Evolutionary conservation across 2,888 invertebrate genomes (phyloP), one percentile per base, ranked within the genome.

Genomic region (Hirtodrosophila histrioides): DNA sequence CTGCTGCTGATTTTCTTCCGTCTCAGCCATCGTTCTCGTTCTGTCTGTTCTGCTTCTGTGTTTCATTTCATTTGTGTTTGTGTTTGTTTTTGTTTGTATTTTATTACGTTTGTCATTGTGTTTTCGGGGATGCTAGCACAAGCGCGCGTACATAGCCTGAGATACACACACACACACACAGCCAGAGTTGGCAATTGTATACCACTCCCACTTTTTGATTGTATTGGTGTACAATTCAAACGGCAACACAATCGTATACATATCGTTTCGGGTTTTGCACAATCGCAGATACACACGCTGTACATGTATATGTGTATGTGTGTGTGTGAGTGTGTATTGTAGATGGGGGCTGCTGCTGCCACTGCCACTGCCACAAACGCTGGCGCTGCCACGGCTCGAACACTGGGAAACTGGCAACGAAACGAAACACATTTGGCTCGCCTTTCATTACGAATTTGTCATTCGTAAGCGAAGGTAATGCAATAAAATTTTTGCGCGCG

Each of bases 401-500:
- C 78, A 57, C 57, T 70, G 75, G 4, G 73, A 73, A 82, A 81
- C 78, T 75, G 68, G 83, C 83, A 79, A 82, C 82, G 81, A 81
- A 86, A 77, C 76, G 76, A 84, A 81, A 85, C 75, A 79, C 79
- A 83, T 82, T 82, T 75, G 84, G 86, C 67, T 84, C 83, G 86
- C 83, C 87, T 89, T 88, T 90, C 89, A 90, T 90, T 90, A 89
- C 89, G 90, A 89, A 89, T 90, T 90, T 90, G 90, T 90, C 90
- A 90, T 90, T 90, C 88, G 90, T 88, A 90, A 88, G 90, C 88
- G 89, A 89, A 90, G 90, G 90, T 90, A 90, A 89, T 89, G 89
- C 87, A 89, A 90, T 90, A 84, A 88, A 85, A 86, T 72, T 80
- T 83, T 87, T 87, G 85, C 86, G 87, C 83, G 83, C 87, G 83